A percentile compares a stretch with the other conserved stretches of the same genome.
Conservation (phyloP, 30 jellyfish, hydroid and myxozoan species). For the Cassiopea xamachana region DNA sequence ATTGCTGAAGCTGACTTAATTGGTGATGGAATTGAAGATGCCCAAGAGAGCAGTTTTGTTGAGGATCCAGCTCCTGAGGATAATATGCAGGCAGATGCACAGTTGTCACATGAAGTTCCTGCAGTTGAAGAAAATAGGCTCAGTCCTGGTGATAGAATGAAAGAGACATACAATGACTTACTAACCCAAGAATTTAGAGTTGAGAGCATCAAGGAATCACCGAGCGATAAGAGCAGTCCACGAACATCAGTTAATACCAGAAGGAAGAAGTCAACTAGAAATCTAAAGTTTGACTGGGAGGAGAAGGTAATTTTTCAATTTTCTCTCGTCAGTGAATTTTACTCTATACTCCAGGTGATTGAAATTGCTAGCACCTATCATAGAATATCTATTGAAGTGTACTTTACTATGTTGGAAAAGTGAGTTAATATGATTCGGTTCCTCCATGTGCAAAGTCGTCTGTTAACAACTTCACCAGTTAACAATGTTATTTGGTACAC, state of each 20-base stretch:
- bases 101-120: background rate
- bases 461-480: too few species aligned
- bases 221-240: conserved; percentile 1
- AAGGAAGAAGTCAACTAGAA: conserved; percentile 17
- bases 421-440: too few species aligned
- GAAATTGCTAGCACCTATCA: too few species aligned
- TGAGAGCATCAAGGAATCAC: conserved; percentile 10
- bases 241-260: conserved; percentile 6
- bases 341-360: too few species aligned
- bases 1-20: conserved; percentile 37
- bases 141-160: background rate
- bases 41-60: conserved; percentile 26
- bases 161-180: background rate
- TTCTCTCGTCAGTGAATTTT: background rate
- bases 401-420: too few species aligned
- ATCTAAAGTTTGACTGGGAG: conserved; percentile 55
- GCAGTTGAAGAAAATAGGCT: background rate
- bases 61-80: background rate
- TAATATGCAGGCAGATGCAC: background rate
- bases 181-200: background rate
- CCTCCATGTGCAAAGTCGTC: too few species aligned
- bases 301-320: conserved; percentile 51
- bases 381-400: too few species aligned
- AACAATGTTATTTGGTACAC: too few species aligned
- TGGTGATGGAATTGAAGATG: conserved; percentile 44